Base-by-base conservation (phyloP, 2,113 vertebrate genomes). In the Psilopogon haemacephalus region DNA sequence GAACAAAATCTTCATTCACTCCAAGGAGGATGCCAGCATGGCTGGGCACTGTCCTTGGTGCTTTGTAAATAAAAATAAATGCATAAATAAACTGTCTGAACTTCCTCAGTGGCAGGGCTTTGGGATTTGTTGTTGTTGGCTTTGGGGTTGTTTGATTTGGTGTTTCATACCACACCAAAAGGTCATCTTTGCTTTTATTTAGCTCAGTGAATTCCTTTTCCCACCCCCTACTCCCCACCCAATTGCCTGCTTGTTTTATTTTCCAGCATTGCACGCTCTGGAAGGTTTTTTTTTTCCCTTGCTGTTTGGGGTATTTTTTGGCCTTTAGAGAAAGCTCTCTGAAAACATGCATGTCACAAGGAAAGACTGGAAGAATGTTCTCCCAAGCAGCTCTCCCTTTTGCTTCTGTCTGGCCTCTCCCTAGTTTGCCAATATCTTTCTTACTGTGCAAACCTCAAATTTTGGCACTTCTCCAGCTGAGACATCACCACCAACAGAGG, bases 381-480 rank as follows among this genome's bases (percentile, higher is more conserved):
- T 86, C 37, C 60, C 80, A 67, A 5, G 48, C 48, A 6, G 42
- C 48, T 78, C 33, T 86, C 32, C 69, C 14, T 85, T 89, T 88
- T 84, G 32, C 40, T 92, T 74, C 1, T 88, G 26, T 81, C 81
- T 75, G 50, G 40, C 24, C 60, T 94, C 28, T 86, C 15, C 73
- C 28, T 16, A n/a, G 44, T 85, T 89, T 84, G 67, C 70, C 59
- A 33, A 5, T 81, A n/a, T 79, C 62, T 77, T 8, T 74, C 80
- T 85, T 67, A 73, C 67, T 87, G 44, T 44, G 78, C 70, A 86
- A 62, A 79, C 75, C 21, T 27, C 30, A 79, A 27, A 27, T 64
- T 44, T 50, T 90, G 93, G 84, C 84, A 48, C n/a, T 88, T 89
- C 11, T 85, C n/a, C 78, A 69, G 63, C 81, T 85, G 71, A 92